Evolutionary conservation across 2,888 invertebrate genomes (phyloP), one percentile per base, ranked within the genome.

Genomic region (Euphydryas editha): DNA sequence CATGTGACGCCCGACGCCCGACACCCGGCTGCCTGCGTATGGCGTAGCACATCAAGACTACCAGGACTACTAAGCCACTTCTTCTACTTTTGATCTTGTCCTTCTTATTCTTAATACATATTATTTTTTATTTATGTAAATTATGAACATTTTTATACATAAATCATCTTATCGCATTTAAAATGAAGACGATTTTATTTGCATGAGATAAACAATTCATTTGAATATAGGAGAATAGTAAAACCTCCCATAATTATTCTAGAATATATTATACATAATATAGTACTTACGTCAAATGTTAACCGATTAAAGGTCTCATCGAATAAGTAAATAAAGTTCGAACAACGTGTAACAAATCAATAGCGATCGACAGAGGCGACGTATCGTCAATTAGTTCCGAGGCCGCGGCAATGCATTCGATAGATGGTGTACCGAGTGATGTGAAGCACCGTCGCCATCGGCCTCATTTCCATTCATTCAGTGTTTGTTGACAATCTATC

Each of bases 401-500:
- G 75, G 72, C 68, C 68, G 74, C 77, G 75, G 74, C 77, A 75
- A 69, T 75, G 75, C 76, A 76, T 75, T 77, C 76, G 73, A 73
- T 75, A 70, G 74, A 74, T 73, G 73, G 65, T 71, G 68, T 65
- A 65, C 66, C 47, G 62, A 68, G 75, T 73, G 74, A 73, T 71
- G 70, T 80, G 80, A 82, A 77, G 79, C 79, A 78, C 77, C 75
- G 78, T 65, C 76, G 80, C 77, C 75, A 78, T 65, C 76, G 80
- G 77, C 80, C 81, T 87, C 80, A 86, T 89, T 88, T 86, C 85
- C 89, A 90, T 90, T 90, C 83, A 89, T 87, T 81, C 78, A 80
- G 76, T 83, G 81, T 84, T 84, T 88, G 87, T 89, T 88, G 90
- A 87, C 87, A 88, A 87, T 84, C 80, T 76, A 81, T 74, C 81